phyloP scores from a whole-genome alignment of 2,888 invertebrate species.

The Strigamia maritima region DNA sequence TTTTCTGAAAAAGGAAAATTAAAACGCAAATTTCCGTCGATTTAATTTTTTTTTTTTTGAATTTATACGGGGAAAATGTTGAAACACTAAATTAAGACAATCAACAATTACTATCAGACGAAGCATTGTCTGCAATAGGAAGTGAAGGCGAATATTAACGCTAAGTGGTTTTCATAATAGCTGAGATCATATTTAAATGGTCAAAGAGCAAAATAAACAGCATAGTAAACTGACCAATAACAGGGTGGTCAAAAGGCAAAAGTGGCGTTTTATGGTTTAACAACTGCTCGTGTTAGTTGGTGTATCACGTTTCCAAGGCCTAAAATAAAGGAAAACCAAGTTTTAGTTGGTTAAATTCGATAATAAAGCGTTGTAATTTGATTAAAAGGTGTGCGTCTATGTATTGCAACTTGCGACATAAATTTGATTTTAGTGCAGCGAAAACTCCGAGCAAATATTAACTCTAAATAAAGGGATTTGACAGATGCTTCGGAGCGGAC shows the following conservation, averaged over 20 bases:
- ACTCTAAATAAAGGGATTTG: neutral
- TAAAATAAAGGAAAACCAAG: neutral
- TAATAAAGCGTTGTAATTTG: neutral
- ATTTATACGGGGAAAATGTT: no score
- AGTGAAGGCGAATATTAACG: neutral
- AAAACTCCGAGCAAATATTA: neutral
- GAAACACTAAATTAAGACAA: no score
- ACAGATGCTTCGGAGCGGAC: neutral
- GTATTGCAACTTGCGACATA: neutral
- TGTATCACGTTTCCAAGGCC: neutral
- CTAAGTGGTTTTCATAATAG: conserved; percentile 8
- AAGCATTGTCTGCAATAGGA: neutral
- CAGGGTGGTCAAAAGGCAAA: neutral
- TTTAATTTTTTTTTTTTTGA: no score
- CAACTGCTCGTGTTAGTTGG: neutral
- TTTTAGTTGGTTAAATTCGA: neutral
- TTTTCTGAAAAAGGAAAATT: no score
- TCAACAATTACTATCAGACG: no score
- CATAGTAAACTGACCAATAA: neutral
- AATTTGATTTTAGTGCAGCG: neutral
- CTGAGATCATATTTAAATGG: neutral
- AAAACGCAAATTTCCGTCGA: no score
- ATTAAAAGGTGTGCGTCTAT: neutral
- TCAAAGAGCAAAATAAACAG: conserved; percentile 10
- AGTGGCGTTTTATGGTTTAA: neutral